These are phyloP conservation scores for Anolis apletophallus DNA, from an alignment of 2,797 vertebrate genomes.

Conservation along the genomic window DNA sequence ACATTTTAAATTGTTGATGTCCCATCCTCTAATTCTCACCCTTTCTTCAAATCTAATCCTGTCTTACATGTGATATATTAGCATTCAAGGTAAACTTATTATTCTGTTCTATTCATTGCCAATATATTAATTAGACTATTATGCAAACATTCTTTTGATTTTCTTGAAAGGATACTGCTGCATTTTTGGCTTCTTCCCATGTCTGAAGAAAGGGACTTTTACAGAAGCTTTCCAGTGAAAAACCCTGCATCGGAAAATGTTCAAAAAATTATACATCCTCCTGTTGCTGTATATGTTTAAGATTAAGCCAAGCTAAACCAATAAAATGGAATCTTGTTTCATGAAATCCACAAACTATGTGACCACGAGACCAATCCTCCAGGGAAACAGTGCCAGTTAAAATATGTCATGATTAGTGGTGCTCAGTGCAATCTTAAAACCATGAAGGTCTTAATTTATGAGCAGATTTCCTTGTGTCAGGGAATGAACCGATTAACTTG, in stretches of 20 bases:
- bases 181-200: conserved; percentile 26
- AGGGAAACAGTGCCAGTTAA: conserved; percentile 71
- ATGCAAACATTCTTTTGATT: background rate
- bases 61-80: too few species aligned
- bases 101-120: background rate
- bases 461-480: conserved; percentile 70
- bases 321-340: conserved; percentile 76
- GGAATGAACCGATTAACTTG: conserved; percentile 63
- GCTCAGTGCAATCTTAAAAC: conserved; percentile 73
- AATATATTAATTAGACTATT: background rate
- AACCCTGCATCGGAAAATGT: conserved; percentile 56
- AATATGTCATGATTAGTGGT: conserved; percentile 74
- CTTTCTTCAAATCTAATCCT: too few species aligned
- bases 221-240: conserved; percentile 34
- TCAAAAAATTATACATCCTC: conserved; percentile 64
- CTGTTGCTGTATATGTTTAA: conserved; percentile 72
- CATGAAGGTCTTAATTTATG: conserved; percentile 66
- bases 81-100: too few species aligned
- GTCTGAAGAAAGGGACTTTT: conserved; percentile 33
- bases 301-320: conserved; percentile 71
- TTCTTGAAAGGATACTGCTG: background rate
- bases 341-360: conserved; percentile 75
- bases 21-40: too few species aligned
- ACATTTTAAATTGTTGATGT: too few species aligned
- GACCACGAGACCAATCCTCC: conserved; percentile 65